Base-by-base conservation (phyloP, 1,140 invertebrate species). In the Bombus pascuorum region DNA sequence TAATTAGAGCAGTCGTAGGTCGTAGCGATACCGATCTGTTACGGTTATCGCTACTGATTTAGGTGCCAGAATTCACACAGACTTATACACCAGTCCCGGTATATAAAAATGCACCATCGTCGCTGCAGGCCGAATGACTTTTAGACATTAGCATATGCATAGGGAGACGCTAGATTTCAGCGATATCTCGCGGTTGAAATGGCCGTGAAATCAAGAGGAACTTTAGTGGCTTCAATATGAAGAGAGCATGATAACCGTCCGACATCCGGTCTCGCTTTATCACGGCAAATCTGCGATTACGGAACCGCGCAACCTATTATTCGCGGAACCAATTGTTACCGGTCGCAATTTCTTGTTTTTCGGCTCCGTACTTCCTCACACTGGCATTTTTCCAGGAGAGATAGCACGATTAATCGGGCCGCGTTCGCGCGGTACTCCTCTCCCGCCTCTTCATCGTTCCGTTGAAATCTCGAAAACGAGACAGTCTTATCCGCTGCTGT, bases 81-180 rank as follows among this genome's bases (percentile, higher is more conserved):
- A 8, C n/a, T 28, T 53, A 22, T 2, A 32, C 15, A 59, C 6
- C 28, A n/a, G 12, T 3, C 28, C 4, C n/a, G n/a, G n/a, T 32
- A 18, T 12, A n/a, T 5, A 42, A 34, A 74, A 74, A 39, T 39
- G 34, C 2, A 12, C 10, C 22, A 22, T 39, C 68, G 34, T 12
- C 12, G 34, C 32, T 25, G 37, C 2, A 6, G 10, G 70, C 0
- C 37, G 25, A 42, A n/a, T 22, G 18, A 22, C 10, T 70, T 37
- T 34, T 22, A 34, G 22, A 1, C 34, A 90, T 90, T 87, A 85
- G 66, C 82, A 65, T 85, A 83, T 68, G 88, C 81, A 87, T 85
- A 72, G 83, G 12, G 9, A n/a, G 44, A 34, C 0, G 72, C 44
- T 70, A 78, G 71, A 87, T 90, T 81, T 89, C 84, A 81, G 44